Evolutionary conservation across 2,113 vertebrate genomes (phyloP).

Genomic region (Hippocampus barbouri): DNA sequence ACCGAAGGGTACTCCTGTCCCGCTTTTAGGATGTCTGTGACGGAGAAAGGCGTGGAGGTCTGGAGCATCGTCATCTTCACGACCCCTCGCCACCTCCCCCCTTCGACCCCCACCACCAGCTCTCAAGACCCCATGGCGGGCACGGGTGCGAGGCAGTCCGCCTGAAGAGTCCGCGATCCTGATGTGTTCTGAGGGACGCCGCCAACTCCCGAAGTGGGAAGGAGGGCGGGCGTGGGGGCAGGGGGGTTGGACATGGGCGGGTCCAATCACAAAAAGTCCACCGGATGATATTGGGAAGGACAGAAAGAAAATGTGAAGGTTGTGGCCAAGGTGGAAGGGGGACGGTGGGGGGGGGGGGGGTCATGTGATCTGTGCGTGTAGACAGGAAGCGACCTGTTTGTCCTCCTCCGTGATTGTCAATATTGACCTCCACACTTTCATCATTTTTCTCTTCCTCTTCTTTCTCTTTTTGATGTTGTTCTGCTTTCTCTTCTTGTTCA

Average conservation of each 20-base stretch:
- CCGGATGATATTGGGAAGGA: not conserved
- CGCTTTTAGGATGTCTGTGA: constrained; percentile 92
- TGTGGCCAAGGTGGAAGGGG: not conserved
- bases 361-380: too few species aligned
- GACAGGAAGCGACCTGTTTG: not conserved
- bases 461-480: not conserved
- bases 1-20: constrained; percentile 78
- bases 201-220: not conserved
- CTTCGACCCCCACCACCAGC: not conserved
- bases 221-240: not conserved
- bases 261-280: not conserved
- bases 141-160: not conserved
- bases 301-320: not conserved
- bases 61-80: constrained; percentile 83
- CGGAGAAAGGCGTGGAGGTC: constrained; percentile 94
- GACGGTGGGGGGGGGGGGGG: constrained; percentile 45
- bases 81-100: constrained; percentile 26
- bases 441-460: not conserved
- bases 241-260: not conserved
- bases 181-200: not conserved
- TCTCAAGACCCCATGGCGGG: not conserved
- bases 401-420: not conserved
- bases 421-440: not conserved
- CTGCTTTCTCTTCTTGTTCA: not conserved
- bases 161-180: not conserved